These are phyloP conservation scores for Drosophila niveifrons DNA, from an alignment of 2,888 invertebrate species.

Conservation along the genomic window DNA sequence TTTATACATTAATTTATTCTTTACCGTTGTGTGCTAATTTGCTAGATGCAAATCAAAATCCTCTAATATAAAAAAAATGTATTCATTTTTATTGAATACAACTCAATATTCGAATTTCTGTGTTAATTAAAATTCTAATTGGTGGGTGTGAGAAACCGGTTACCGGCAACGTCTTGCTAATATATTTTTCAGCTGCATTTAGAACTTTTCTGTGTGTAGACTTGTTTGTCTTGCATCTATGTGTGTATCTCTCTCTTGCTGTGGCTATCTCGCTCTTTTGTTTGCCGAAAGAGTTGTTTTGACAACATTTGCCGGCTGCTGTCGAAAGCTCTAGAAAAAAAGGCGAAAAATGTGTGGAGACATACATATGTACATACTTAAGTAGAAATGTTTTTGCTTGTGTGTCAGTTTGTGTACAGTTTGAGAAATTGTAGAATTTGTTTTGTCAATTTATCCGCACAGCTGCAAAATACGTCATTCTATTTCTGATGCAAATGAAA, in stretches of 20 bases:
- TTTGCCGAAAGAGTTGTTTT: slow-evolving; percentile 4
- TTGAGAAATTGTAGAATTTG: slow-evolving; percentile 1
- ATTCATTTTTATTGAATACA: slow-evolving; percentile 69
- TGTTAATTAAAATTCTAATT: slow-evolving; percentile 8
- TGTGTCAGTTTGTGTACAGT: slow-evolving; percentile 3
- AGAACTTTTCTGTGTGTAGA: slow-evolving; percentile 4
- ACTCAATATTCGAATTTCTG: slow-evolving; percentile 19
- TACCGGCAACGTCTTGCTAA: not conserved
- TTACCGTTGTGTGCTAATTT: slow-evolving; percentile 45
- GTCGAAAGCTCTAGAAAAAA: slow-evolving; percentile 6
- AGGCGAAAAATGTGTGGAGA: not conserved
- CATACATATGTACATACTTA: not conserved
- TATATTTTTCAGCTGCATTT: not conserved
- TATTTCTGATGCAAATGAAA: not conserved
- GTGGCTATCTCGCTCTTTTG: not conserved
- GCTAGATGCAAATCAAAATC: slow-evolving; percentile 32
- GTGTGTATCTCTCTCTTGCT: not conserved
- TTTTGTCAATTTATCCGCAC: not conserved
- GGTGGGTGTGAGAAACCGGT: slow-evolving; percentile 17
- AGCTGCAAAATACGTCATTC: not conserved
- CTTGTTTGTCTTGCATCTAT: not conserved
- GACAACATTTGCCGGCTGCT: slow-evolving; percentile 3
- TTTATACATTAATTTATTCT: slow-evolving; percentile 44
- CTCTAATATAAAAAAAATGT: slow-evolving; percentile 58
- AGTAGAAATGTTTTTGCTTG: too few relatives aligned